These are phyloP conservation scores for Corythornis leucogaster DNA, from an alignment of 2,797 vertebrate genomes.

Conservation along the genomic window DNA sequence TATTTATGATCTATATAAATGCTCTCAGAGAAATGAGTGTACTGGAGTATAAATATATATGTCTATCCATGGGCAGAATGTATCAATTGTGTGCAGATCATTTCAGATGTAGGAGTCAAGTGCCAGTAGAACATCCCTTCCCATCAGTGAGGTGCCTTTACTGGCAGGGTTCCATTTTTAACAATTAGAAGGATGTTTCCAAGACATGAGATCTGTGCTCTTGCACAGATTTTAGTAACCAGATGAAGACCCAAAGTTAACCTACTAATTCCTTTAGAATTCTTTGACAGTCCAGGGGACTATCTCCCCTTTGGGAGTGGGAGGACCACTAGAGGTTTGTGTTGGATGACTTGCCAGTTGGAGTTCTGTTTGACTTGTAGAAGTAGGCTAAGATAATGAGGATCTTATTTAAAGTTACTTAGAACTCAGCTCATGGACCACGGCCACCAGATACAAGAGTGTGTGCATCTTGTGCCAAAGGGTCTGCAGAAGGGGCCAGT, in stretches of 20 bases:
- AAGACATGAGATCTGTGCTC: neutral
- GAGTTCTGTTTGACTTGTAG: neutral
- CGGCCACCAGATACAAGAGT: neutral
- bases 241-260: neutral
- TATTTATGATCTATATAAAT: neutral
- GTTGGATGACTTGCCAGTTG: neutral
- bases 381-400: neutral
- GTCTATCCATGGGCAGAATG: neutral
- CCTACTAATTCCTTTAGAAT: neutral
- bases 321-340: neutral
- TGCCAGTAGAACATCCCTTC: neutral
- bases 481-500: neutral
- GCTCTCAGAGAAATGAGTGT: neutral
- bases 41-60: neutral
- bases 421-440: neutral
- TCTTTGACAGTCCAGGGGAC: neutral
- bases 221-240: neutral
- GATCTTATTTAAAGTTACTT: neutral
- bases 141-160: neutral
- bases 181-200: neutral
- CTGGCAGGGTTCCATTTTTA: neutral
- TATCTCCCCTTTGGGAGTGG: neutral
- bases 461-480: neutral
- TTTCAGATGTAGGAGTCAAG: neutral
- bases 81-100: neutral